Base-by-base conservation (phyloP, 1,140 invertebrate species). In the Drosophila kanapiae region DNA sequence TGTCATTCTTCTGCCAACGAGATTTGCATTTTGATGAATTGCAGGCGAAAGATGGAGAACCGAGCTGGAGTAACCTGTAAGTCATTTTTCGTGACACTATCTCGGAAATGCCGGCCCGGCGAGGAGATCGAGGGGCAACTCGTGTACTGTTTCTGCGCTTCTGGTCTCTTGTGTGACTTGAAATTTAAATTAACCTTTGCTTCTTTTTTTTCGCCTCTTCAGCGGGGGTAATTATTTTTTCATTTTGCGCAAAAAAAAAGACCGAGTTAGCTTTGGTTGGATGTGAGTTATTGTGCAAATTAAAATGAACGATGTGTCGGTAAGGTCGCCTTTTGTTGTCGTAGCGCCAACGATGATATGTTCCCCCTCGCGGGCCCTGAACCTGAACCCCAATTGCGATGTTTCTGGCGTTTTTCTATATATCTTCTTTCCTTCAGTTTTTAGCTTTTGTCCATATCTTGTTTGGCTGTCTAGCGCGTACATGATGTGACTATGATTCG, bases 281-380 rank as follows among this genome's bases (percentile, higher is more conserved):
- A 63, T 62, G 71, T 84, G 81, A 82, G 72, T 91, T 75, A 80
- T 79, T 69, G 80, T 75, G 60, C 74, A 91, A 91, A 91, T 91
- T 91, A 91, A 91, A 90, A 91, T 85, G 82, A 91, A 91, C 85
- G 90, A 85, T 90, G 81, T 86, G 90, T 91, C 90, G 86, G 81
- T 58, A 65, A 83, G 83, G 81, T 84, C 72, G 81, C 76, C 80
- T 82, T 83, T 87, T 79, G 82, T 82, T 75, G 79, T 81, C 61
- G 68, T 77, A 87, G 75, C 84, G 84, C 80, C 76, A 83, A 79
- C 58, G 64, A 53, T 63, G 64, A 53, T 63, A 31, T 71, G n/a
- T 29, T 27, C 38, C 65, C 51, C 37, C 8, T 23, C 7, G 1
- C 64, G 9, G 45, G 48, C 75, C 56, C 51, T 78, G 59, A 47